A percentile compares a stretch with the other conserved stretches of the same genome.
Conservation (phyloP, 2,113 vertebrate species). For the Eira barbara region DNA sequence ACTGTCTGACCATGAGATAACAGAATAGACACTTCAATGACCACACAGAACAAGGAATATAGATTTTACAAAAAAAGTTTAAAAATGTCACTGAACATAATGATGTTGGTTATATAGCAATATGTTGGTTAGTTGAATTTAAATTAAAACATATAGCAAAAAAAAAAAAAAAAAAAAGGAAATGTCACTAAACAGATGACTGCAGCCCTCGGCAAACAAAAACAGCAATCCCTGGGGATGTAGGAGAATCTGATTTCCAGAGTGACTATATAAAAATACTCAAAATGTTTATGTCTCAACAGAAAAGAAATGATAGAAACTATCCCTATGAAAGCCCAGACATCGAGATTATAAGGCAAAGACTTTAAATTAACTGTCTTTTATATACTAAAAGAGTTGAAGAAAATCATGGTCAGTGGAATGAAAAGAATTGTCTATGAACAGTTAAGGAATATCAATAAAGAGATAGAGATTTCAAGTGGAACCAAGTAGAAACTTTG, state of each 20-base stretch:
- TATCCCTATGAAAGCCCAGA: background rate
- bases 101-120: background rate
- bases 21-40: background rate
- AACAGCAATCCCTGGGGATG: background rate
- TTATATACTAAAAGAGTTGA: background rate
- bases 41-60: background rate
- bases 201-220: background rate
- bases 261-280: background rate
- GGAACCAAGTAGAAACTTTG: background rate
- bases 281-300: background rate
- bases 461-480: background rate
- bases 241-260: background rate
- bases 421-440: background rate
- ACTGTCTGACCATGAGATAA: background rate
- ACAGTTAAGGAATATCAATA: background rate
- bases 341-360: background rate
- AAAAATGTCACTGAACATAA: background rate
- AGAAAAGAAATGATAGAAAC: background rate
- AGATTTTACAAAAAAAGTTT: background rate
- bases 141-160: background rate
- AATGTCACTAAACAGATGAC: background rate
- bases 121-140: background rate
- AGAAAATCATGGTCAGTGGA: background rate
- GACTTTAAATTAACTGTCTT: background rate
- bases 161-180: background rate